phyloP scores from a whole-genome alignment of 2,888 invertebrate species.

The Lasioglossum villosulum region DNA sequence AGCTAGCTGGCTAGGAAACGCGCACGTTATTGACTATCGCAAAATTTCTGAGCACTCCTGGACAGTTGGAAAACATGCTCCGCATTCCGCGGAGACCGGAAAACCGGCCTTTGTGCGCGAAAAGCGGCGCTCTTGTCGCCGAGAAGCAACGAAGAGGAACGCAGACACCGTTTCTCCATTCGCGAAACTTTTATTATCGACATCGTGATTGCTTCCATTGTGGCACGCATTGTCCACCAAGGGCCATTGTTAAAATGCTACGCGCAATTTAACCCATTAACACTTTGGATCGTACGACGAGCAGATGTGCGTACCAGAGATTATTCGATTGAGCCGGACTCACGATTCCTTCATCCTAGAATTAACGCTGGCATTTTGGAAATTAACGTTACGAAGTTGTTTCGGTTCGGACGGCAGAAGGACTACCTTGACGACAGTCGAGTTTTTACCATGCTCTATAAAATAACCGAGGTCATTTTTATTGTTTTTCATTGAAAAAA shows the following conservation, averaged over 20 bases:
- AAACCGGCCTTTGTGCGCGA: neutral
- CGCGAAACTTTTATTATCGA: constrained; percentile 7
- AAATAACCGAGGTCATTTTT: too few species aligned
- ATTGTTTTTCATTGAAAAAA: too few species aligned
- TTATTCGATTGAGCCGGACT: neutral
- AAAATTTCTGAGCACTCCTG: neutral
- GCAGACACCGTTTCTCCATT: constrained; percentile 1
- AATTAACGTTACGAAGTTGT: neutral
- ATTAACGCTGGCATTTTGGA: neutral
- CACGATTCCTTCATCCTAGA: neutral
- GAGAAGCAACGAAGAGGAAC: neutral
- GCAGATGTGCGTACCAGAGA: neutral
- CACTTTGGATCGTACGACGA: neutral
- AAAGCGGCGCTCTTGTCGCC: neutral
- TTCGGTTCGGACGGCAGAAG: neutral
- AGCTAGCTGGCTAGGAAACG: neutral
- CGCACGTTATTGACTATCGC: constrained; percentile 6
- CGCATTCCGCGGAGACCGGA: neutral
- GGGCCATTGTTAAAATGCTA: neutral
- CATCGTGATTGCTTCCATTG: neutral
- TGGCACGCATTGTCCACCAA: neutral
- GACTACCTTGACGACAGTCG: too few species aligned
- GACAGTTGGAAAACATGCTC: neutral
- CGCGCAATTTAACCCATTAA: constrained; percentile 9
- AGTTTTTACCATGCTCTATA: too few species aligned